phyloP scores from a whole-genome alignment of 1,140 invertebrate genomes.

The Atta cephalotes region DNA sequence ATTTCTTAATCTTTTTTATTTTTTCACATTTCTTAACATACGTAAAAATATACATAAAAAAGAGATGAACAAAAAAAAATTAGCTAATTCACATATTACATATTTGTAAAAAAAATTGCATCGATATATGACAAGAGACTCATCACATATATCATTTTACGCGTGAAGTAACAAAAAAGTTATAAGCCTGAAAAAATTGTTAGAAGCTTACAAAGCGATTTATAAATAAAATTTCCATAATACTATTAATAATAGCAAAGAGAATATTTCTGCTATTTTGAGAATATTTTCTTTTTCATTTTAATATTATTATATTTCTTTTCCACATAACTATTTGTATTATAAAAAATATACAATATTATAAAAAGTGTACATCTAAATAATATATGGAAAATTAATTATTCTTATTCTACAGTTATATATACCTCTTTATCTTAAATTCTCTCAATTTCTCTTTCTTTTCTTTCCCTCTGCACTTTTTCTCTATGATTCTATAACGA shows the following conservation, averaged over 20 bases:
- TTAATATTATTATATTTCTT: conserved; percentile 23
- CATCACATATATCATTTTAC: conserved; percentile 4
- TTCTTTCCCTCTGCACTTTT: background rate
- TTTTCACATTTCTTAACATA: no score
- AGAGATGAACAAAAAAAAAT: background rate
- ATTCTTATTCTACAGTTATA: background rate
- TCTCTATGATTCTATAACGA: background rate
- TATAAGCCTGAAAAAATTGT: conserved; percentile 24
- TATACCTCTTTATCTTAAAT: background rate
- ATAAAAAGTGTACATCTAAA: background rate
- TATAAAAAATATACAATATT: background rate
- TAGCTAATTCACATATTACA: background rate
- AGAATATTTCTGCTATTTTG: conserved; percentile 5
- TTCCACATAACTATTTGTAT: background rate
- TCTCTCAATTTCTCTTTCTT: background rate
- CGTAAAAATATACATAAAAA: background rate
- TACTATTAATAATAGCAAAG: conserved; percentile 32
- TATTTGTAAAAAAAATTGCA: background rate
- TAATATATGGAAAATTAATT: background rate
- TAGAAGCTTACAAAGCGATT: conserved; percentile 1
- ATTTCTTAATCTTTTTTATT: no score
- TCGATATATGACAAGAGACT: background rate
- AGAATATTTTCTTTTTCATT: conserved; percentile 10
- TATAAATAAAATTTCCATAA: conserved; percentile 30
- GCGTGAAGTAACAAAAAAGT: conserved; percentile 21